Conservation (phyloP, 1,140 invertebrate genomes). For the Hetaerina americana region DNA sequence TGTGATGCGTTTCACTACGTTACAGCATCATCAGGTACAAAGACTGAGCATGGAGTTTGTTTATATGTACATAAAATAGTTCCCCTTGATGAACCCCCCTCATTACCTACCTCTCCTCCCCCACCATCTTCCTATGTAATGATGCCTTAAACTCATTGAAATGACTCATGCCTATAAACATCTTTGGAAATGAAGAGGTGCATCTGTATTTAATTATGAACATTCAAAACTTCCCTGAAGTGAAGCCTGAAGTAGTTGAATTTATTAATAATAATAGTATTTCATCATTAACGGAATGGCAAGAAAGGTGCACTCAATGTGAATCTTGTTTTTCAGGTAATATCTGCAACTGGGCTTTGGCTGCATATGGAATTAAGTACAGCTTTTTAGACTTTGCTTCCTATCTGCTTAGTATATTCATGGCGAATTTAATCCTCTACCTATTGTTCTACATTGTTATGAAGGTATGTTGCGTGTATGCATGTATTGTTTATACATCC, state of each 20-base stretch:
- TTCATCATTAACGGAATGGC: not conserved
- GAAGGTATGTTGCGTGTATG: constrained; percentile 48
- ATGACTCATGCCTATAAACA: no score
- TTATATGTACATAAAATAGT: no score
- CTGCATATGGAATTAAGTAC: constrained; percentile 48
- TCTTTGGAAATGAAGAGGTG: no score
- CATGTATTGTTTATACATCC: no score
- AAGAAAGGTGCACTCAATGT: not conserved
- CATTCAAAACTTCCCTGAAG: not conserved
- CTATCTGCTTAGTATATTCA: constrained; percentile 66
- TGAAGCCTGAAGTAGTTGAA: not conserved
- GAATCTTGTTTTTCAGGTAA: constrained; percentile 44
- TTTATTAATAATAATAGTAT: constrained; percentile 12
- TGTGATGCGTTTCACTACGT: no score
- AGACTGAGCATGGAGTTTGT: no score
- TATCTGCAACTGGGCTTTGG: constrained; percentile 58
- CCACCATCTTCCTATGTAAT: no score
- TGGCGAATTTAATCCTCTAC: constrained; percentile 73
- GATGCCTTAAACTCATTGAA: no score
- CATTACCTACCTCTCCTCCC: no score
- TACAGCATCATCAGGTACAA: no score
- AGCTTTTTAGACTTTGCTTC: constrained; percentile 66
- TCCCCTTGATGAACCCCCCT: no score
- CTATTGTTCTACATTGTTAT: constrained; percentile 71
- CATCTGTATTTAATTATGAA: no score